Conservation (phyloP, 1,140 invertebrate species). For the Danaus melanippus region DNA sequence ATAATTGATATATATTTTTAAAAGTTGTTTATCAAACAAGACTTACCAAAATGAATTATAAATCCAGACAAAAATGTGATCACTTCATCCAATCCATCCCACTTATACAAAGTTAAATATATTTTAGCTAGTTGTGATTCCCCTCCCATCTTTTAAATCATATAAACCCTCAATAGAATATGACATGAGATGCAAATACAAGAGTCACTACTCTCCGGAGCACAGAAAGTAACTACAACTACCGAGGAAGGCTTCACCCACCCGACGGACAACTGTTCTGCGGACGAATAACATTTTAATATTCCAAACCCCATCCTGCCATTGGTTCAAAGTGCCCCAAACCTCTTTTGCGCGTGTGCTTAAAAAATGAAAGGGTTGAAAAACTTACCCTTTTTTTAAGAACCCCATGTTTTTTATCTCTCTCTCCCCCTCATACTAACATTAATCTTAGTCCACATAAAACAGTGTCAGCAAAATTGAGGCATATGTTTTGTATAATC, state of each 20-base stretch:
- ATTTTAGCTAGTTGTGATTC: no score
- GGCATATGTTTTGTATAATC: no score
- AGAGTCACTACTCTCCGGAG: slow-evolving; percentile 27
- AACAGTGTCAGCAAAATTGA: no score
- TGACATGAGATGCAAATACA: slow-evolving; percentile 25
- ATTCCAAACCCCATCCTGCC: slow-evolving; percentile 39
- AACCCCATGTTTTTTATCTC: slow-evolving; percentile 46
- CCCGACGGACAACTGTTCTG: slow-evolving; percentile 23
- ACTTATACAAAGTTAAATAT: no score
- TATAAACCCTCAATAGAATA: background rate
- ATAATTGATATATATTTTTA: no score
- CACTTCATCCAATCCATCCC: no score
- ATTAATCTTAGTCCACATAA: background rate
- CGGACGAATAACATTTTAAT: slow-evolving; percentile 53
- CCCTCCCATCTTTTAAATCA: no score
- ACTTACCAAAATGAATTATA: no score
- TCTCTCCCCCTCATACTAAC: slow-evolving; percentile 23
- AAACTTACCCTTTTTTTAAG: slow-evolving; percentile 54
- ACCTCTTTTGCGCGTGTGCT: slow-evolving; percentile 61
- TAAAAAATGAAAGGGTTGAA: slow-evolving; percentile 67
- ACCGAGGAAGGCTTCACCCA: slow-evolving; percentile 25
- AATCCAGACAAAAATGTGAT: no score
- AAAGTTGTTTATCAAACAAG: no score
- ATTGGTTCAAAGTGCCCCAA: slow-evolving; percentile 56
- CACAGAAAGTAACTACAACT: slow-evolving; percentile 35